These are phyloP conservation scores for Thyatira batis DNA, from an alignment of 2,888 invertebrate genomes.

Conservation along the genomic window DNA sequence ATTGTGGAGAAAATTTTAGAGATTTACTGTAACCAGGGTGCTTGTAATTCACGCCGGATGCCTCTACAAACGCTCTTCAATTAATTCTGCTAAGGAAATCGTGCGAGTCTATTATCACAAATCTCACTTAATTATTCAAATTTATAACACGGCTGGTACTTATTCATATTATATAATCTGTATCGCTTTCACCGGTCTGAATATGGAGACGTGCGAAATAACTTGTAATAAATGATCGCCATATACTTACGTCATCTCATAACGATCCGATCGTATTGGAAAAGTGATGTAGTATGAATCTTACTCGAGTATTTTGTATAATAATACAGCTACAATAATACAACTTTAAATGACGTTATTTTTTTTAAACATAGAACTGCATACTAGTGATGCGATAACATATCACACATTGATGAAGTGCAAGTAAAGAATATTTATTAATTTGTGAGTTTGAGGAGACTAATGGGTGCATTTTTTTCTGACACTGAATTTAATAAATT, in stretches of 20 bases:
- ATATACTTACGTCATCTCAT: conserved; percentile 28
- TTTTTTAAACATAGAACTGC: too few species aligned
- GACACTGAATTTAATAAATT: too few species aligned
- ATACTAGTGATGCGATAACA: too few species aligned
- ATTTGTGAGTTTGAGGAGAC: too few species aligned
- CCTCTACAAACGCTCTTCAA: not conserved
- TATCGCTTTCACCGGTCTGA: conserved; percentile 27
- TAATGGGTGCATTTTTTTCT: too few species aligned
- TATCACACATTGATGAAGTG: too few species aligned
- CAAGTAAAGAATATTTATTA: too few species aligned
- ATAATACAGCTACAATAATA: too few species aligned
- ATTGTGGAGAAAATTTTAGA: not conserved
- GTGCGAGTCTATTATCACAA: conserved; percentile 2
- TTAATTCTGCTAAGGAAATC: not conserved
- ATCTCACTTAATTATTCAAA: conserved; percentile 1
- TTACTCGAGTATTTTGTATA: not conserved
- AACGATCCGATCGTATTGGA: not conserved
- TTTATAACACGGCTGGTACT: conserved; percentile 13
- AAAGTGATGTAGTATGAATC: conserved; percentile 4
- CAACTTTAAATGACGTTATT: too few species aligned
- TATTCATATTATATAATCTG: conserved; percentile 25
- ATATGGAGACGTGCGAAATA: conserved; percentile 28
- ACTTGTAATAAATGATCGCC: conserved; percentile 18
- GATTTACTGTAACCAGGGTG: not conserved
- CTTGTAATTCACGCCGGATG: not conserved